These are phyloP conservation scores for Acanthaster planci DNA, from an alignment of 35 echinoderm and acorn worm species.

Conservation along the genomic window DNA sequence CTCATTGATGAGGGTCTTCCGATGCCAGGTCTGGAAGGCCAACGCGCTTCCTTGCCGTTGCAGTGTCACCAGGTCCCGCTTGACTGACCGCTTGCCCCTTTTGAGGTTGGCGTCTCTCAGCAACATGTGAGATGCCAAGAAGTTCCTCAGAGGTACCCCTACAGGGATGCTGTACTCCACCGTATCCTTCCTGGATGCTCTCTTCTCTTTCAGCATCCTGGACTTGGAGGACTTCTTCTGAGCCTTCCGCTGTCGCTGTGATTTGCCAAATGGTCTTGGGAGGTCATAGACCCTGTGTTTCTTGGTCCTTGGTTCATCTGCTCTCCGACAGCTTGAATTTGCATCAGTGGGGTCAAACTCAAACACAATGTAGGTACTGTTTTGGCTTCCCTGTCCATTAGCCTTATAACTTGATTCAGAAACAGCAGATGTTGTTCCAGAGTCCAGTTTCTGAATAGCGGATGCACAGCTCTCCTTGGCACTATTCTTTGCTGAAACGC, in stretches of 20 bases:
- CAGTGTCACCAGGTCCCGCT: constrained; percentile 60
- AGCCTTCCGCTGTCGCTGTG: constrained; percentile 9
- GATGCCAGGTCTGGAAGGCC: constrained; percentile 37
- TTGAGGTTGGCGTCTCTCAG: constrained; percentile 48
- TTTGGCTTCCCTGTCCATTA: neutral
- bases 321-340: neutral
- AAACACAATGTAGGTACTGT: constrained; percentile 42
- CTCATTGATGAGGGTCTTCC: constrained; percentile 52
- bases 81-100: constrained; percentile 62
- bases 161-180: constrained; percentile 35
- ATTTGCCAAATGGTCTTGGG: constrained; percentile 46
- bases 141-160: constrained; percentile 29
- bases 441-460: neutral
- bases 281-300: constrained; percentile 19
- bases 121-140: constrained; percentile 14
- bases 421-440: neutral
- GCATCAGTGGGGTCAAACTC: constrained; percentile 60
- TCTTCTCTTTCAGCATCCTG: constrained; percentile 30
- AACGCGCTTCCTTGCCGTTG: constrained; percentile 33
- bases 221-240: constrained; percentile 11
- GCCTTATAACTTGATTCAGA: no score
- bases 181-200: constrained; percentile 8
- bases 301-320: constrained; percentile 11
- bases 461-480: neutral
- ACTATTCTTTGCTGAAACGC: no score